Conservation (phyloP, 1,140 invertebrate species). For the Plectrocnemia conspersa region DNA sequence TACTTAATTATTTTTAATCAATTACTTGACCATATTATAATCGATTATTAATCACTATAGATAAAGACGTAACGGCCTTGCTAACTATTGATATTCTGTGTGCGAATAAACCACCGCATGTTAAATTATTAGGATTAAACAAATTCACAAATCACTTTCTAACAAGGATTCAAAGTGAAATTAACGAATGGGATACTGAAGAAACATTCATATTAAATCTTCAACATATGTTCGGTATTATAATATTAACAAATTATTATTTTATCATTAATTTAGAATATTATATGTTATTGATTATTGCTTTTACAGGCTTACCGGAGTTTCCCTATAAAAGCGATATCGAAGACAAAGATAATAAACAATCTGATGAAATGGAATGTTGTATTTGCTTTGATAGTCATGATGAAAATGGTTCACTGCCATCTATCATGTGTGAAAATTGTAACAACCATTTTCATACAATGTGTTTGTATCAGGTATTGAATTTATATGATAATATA, state of each 20-base stretch:
- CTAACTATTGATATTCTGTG: conserved; percentile 15
- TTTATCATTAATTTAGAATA: neutral
- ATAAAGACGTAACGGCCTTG: conserved; percentile 15
- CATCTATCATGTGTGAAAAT: conserved; percentile 23
- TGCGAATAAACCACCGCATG: conserved; percentile 15
- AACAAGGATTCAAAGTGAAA: conserved; percentile 13
- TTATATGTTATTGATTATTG: neutral
- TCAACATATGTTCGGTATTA: conserved; percentile 18
- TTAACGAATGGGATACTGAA: conserved; percentile 16
- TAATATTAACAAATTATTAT: neutral
- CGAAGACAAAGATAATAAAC: neutral
- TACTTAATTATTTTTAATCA: conserved; percentile 6
- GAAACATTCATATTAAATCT: conserved; percentile 14
- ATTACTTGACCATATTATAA: neutral
- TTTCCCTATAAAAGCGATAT: conserved; percentile 14
- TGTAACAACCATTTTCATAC: conserved; percentile 24
- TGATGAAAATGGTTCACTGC: conserved; percentile 6
- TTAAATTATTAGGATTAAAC: conserved; percentile 19
- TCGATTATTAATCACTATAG: conserved; percentile 6
- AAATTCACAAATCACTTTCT: conserved; percentile 14
- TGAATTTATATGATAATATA: neutral
- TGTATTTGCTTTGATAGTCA: conserved; percentile 18
- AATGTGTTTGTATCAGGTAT: conserved; percentile 25
- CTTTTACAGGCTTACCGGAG: conserved; percentile 12
- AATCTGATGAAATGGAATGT: conserved; percentile 15